These are phyloP conservation scores for Labeo rohita DNA, from an alignment of 2,113 vertebrate genomes.

Conservation along the genomic window DNA sequence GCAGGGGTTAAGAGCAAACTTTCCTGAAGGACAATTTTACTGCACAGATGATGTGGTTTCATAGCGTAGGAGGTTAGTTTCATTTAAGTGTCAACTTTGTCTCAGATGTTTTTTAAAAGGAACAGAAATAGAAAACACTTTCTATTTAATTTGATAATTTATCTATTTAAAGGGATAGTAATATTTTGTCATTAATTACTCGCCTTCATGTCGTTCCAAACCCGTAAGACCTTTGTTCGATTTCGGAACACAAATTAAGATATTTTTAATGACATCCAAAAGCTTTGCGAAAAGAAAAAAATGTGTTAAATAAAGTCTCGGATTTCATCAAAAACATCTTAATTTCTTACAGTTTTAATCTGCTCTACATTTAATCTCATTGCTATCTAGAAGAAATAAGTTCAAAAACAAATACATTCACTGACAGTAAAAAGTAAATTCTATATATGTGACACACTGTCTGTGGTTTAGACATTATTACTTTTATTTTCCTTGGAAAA, in stretches of 20 bases:
- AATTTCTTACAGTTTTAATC: neutral
- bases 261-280: too few relatives aligned
- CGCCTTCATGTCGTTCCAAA: too few relatives aligned
- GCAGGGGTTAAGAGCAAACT: neutral
- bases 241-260: too few relatives aligned
- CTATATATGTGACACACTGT: conserved; percentile 3
- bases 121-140: neutral
- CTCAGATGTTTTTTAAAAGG: conserved; percentile 2
- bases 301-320: too few relatives aligned
- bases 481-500: conserved; percentile 49
- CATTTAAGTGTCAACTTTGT: neutral
- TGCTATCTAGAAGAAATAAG: neutral
- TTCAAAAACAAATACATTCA: neutral
- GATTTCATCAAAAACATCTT: too few relatives aligned
- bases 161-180: too few relatives aligned
- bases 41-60: neutral
- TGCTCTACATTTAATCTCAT: neutral
- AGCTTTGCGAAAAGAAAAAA: too few relatives aligned
- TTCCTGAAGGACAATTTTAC: neutral
- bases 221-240: too few relatives aligned
- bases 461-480: conserved; percentile 7
- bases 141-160: too few relatives aligned
- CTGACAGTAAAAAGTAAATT: neutral
- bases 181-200: too few relatives aligned
- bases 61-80: neutral